A percentile compares a stretch with the other conserved stretches of the same genome.
Conservation (phyloP, 2,113 vertebrate species). For the Pungitius pungitius region DNA sequence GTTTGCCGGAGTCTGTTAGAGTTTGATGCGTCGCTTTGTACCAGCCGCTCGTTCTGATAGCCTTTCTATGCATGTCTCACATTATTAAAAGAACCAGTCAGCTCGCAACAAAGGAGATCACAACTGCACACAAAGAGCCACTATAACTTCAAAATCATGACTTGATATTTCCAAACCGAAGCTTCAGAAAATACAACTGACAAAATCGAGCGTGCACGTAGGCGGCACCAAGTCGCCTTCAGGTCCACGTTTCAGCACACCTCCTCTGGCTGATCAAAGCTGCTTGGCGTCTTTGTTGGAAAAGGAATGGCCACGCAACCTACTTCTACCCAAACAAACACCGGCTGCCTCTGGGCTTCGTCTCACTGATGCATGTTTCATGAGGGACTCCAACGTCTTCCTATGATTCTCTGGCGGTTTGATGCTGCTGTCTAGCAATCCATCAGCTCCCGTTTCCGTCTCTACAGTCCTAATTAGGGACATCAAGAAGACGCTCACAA, state of each 20-base stretch:
- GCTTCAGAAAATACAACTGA: background rate
- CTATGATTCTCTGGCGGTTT: slow-evolving; percentile 63
- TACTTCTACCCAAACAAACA: slow-evolving; percentile 62
- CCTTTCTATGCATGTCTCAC: background rate
- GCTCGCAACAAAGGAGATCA: background rate
- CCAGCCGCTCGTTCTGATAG: slow-evolving; percentile 7
- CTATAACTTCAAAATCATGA: background rate
- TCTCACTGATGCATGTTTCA: slow-evolving; percentile 74
- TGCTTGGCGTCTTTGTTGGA: slow-evolving; percentile 11
- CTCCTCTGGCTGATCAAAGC: slow-evolving; percentile 67
- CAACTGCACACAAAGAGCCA: background rate
- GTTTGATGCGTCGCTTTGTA: slow-evolving; percentile 19
- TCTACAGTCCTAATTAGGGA: slow-evolving; percentile 40
- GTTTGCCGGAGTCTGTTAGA: slow-evolving; percentile 18
- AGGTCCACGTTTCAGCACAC: slow-evolving; percentile 48
- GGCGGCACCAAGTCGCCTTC: slow-evolving; percentile 42
- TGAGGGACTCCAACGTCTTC: slow-evolving; percentile 57
- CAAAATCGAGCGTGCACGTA: slow-evolving; percentile 15
- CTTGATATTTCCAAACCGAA: slow-evolving; percentile 6
- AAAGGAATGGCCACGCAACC: slow-evolving; percentile 43
- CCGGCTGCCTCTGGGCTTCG: slow-evolving; percentile 67
- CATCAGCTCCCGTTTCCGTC: slow-evolving; percentile 63
- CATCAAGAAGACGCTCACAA: slow-evolving; percentile 19
- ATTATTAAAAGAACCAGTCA: background rate
- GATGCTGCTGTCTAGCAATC: slow-evolving; percentile 55